Percentiles rank a stretch among this genome's conserved stretches.
These are phyloP conservation scores for Cheirogaleus medius DNA, from an alignment of 2,113 vertebrate species.

Conservation along the genomic window DNA sequence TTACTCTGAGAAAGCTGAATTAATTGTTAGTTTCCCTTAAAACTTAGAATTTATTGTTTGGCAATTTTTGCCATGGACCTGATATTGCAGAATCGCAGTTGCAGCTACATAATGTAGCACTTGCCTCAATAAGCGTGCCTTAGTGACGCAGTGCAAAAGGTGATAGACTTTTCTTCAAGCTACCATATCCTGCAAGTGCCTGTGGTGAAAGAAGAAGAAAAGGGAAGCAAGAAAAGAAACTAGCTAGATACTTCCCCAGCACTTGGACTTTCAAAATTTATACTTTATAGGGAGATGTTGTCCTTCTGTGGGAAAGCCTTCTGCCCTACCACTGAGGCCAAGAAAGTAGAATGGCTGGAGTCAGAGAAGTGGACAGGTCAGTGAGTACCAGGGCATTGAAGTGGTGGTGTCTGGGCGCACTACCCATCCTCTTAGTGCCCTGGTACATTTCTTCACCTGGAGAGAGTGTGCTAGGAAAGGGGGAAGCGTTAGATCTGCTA, in stretches of 20 bases:
- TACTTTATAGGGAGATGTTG: background rate
- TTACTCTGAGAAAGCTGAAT: background rate
- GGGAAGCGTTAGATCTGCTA: background rate
- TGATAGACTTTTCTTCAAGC: background rate
- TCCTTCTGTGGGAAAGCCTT: background rate
- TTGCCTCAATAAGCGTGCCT: background rate
- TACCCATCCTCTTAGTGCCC: background rate
- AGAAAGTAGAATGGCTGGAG: background rate
- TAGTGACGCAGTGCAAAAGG: background rate
- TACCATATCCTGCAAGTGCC: background rate
- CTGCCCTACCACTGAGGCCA: background rate
- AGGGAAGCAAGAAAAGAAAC: background rate
- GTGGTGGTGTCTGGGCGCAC: fast-evolving
- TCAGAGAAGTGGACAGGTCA: background rate
- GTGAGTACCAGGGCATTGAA: background rate
- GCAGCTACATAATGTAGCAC: background rate
- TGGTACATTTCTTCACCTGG: background rate
- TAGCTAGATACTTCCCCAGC: background rate
- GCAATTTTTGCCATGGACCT: background rate
- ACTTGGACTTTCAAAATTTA: background rate
- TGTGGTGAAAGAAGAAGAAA: background rate
- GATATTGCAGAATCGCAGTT: background rate
- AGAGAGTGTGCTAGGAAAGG: background rate
- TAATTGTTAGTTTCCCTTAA: slow-evolving; percentile 14
- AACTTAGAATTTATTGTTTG: background rate